Evolutionary conservation across 2,113 vertebrate species (phyloP), one percentile per base, ranked within the genome.

Genomic region (Apteryx mantelli): DNA sequence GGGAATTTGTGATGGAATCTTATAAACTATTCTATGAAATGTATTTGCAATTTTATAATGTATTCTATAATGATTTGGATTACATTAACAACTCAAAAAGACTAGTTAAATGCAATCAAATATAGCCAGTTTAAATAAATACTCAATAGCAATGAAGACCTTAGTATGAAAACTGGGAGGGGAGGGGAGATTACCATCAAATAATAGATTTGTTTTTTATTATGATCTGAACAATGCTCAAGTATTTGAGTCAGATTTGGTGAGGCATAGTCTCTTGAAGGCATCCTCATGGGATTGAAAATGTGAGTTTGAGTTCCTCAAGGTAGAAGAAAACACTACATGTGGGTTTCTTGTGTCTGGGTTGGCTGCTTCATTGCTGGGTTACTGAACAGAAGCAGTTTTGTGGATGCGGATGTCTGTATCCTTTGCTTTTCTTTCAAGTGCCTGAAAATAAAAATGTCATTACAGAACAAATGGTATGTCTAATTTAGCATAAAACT

Each of bases 401-500:
- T 21, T 7, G 40, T 77, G 10, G 50, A 64, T 40, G 16, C 60
- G 26, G 30, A 64, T 89, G 20, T 71, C 64, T 91, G 10, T 20
- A 44, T 25, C 40, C 48, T 80, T 46, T 78, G 3, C 11, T 77
- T 84, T 86, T 61, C 79, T 88, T 91, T 70, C 48, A 78, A 50
- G 17, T 82, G 52, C 34, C 40, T 75, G 60, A 42, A 75, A 91
- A 94, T 82, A 86, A 92, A 91, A 92, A 36, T 18, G 40, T 44
- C 36, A 48, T 53, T 95, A 74, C 52, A 95, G 87, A 88, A 91
- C 40, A 96, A 94, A 85, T 48, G 85, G 53, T 56, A 80, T 69
- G 89, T 89, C 95, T 93, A 93, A 92, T 79, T 97, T 89, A 93
- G 53, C 48, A 44, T 65, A 81, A 32, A 21, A n/a, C 46, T 74